Evolutionary conservation across 2,888 invertebrate species (phyloP).

Genomic region (Artemia sp.): DNA sequence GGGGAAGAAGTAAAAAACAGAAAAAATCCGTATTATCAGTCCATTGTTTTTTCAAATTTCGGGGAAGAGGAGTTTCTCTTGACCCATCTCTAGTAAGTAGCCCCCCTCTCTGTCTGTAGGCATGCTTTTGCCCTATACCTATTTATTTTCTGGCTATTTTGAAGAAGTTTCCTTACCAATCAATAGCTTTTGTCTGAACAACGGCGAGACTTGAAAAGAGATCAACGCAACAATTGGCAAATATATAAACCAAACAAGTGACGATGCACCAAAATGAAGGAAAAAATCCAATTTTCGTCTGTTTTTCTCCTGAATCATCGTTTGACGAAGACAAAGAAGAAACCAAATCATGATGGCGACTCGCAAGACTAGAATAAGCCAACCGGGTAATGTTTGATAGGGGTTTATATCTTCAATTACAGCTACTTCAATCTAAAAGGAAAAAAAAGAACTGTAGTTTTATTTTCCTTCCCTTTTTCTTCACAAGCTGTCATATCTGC

Average conservation of each 20-base stretch:
- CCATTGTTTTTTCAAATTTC: no score
- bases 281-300: constrained; percentile 75
- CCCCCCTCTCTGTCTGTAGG: no score
- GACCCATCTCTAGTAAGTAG: no score
- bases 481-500: no score
- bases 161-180: constrained; percentile 45
- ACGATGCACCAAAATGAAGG: constrained; percentile 89
- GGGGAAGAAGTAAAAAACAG: no score
- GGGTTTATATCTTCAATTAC: constrained; percentile 90
- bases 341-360: constrained; percentile 79
- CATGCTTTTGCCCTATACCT: no score
- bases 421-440: constrained; percentile 73
- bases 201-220: constrained; percentile 73
- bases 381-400: constrained; percentile 94
- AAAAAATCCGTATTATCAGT: no score
- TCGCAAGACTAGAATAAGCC: constrained; percentile 72
- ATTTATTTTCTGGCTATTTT: no score
- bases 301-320: constrained; percentile 62
- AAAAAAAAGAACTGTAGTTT: constrained; percentile 19
- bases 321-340: constrained; percentile 45
- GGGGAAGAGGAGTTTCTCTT: no score
- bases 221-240: constrained; percentile 84
- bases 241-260: constrained; percentile 95
- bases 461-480: no score
- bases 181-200: constrained; percentile 88